Evolutionary conservation across 2,888 invertebrate genomes (phyloP).

Genomic region (Chelonus formosanus): DNA sequence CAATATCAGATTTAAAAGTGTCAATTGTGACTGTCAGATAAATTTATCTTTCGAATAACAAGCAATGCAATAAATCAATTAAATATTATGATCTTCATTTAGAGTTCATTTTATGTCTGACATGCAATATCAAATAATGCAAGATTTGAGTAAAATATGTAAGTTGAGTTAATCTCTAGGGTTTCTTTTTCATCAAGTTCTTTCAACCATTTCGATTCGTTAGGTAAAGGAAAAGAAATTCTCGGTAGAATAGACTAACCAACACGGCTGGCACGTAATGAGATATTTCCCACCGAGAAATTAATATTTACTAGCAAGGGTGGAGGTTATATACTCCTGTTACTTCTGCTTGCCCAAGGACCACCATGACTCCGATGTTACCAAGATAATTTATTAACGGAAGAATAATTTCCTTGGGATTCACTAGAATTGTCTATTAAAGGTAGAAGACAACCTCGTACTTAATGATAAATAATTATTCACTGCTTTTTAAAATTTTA

Average conservation of each 20-base stretch:
- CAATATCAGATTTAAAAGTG: no score
- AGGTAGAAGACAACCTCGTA: neutral
- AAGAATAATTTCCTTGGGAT: slow-evolving; percentile 33
- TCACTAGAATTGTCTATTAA: neutral
- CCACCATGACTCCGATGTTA: slow-evolving; percentile 35
- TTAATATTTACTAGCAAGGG: slow-evolving; percentile 35
- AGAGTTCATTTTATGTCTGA: no score
- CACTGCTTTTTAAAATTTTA: neutral
- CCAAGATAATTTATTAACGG: slow-evolving; percentile 41
- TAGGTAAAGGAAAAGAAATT: slow-evolving; percentile 9
- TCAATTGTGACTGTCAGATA: no score
- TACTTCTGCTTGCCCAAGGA: slow-evolving; percentile 10
- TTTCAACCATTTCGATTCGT: neutral
- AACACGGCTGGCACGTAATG: slow-evolving; percentile 23
- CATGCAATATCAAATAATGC: neutral
- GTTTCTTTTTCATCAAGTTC: neutral
- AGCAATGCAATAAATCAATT: no score
- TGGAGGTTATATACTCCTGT: slow-evolving; percentile 11
- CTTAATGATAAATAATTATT: slow-evolving; percentile 2
- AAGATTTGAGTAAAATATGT: no score
- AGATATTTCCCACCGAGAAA: slow-evolving; percentile 33
- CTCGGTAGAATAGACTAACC: slow-evolving; percentile 8
- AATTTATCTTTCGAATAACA: no score
- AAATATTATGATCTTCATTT: no score
- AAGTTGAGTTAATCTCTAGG: no score